phyloP scores from a whole-genome alignment of 2,888 invertebrate species.

The Polia nebulosa region DNA sequence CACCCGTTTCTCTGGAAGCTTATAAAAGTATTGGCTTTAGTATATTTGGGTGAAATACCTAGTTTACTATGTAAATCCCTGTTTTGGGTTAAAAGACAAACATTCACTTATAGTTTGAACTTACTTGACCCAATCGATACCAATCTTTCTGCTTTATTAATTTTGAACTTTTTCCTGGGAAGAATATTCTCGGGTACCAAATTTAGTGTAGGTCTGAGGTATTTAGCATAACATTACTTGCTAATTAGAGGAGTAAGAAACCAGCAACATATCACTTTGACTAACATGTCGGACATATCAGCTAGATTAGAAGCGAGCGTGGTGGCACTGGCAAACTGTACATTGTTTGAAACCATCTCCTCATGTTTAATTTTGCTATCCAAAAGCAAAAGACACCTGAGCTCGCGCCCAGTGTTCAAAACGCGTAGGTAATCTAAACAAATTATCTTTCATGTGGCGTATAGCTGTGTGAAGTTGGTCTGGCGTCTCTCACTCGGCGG shows the following conservation, averaged over 20 bases:
- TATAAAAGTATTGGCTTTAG: constrained; percentile 39
- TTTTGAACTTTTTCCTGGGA: background rate
- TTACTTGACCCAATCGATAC: constrained; percentile 2
- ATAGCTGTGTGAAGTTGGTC: constrained; percentile 76
- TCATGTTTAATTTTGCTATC: constrained; percentile 49
- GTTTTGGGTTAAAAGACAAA: constrained; percentile 12
- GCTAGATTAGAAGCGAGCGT: constrained; percentile 15
- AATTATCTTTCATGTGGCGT: constrained; percentile 71
- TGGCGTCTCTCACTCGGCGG: constrained; percentile 85
- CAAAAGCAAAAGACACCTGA: constrained; percentile 65
- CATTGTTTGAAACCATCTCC: constrained; percentile 11
- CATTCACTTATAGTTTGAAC: constrained; percentile 3
- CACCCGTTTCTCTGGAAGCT: constrained; percentile 34
- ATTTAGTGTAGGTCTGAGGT: background rate
- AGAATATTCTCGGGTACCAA: background rate
- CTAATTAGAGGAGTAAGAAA: constrained; percentile 21
- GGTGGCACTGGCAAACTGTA: constrained; percentile 7
- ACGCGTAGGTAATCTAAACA: constrained; percentile 79
- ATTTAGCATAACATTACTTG: background rate
- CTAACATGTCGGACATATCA: constrained; percentile 27
- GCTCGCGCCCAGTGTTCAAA: constrained; percentile 63
- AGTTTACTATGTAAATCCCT: constrained; percentile 14
- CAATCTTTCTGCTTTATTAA: background rate
- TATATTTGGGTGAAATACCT: constrained; percentile 13
- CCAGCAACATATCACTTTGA: constrained; percentile 29